These are phyloP conservation scores for Cantharis nigra DNA, from an alignment of 2,888 invertebrate species.

Conservation along the genomic window DNA sequence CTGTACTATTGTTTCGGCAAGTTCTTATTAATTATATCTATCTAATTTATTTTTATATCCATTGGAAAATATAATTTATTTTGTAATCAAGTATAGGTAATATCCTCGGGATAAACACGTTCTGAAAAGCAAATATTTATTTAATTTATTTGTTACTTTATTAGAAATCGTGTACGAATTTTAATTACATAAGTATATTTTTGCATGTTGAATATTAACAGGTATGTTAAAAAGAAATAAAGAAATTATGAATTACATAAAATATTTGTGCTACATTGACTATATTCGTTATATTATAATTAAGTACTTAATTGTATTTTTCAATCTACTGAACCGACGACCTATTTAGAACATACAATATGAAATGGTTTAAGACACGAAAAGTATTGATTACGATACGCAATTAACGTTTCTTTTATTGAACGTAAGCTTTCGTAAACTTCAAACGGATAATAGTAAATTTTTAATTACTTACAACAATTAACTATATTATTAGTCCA, in stretches of 20 bases:
- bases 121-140: not conserved
- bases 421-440: not conserved
- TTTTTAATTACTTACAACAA: not conserved
- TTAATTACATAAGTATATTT: not conserved
- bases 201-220: not conserved
- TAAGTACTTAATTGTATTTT: not conserved
- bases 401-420: not conserved
- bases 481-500: not conserved
- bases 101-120: too few relatives aligned
- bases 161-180: not conserved
- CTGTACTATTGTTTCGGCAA: too few relatives aligned
- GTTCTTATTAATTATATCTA: not conserved
- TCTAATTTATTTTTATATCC: not conserved
- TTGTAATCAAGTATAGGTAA: not conserved
- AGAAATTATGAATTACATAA: not conserved
- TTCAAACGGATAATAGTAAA: not conserved
- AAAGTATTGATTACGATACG: not conserved
- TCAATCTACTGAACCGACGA: not conserved
- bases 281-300: not conserved
- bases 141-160: not conserved
- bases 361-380: not conserved
- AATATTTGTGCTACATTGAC: not conserved
- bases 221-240: not conserved
- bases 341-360: not conserved
- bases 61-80: not conserved